Base-by-base conservation (phyloP, 2,888 invertebrate species). In the Notodonta dromedarius region DNA sequence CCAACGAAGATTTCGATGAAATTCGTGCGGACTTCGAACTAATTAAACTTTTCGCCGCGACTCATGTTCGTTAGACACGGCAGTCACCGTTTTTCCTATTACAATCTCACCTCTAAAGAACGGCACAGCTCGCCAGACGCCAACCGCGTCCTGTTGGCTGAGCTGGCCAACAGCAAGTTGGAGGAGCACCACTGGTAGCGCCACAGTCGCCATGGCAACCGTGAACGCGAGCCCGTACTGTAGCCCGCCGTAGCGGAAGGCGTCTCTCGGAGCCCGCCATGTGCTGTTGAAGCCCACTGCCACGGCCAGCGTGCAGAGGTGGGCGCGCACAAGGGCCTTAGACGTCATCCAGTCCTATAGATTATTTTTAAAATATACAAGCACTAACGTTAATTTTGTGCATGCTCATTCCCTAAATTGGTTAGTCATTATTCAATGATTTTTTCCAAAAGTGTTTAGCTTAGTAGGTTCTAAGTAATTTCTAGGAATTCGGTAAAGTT, bases 101-200 rank as follows among this genome's bases (percentile, higher is more conserved):
- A 42, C 13, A 46, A 12, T 12, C 35, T 79, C 77, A 95, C 96
- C 96, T 94, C 90, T 94, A 77, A 95, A 95, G 75, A 96, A 94
- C 1, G 95, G 96, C 50, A 96, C 95, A 0, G 95, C 95, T 68
- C 94, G 91, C 95, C 95, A 96, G 24, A 95, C 89, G 56, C 95
- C 95, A 6, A 95, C 94, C 24, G 95, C 94, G 40, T 95, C 95
- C 74, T 95, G 95, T 79, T 95, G 95, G 61, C 95, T 95, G 61
- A 96, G 89, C 80, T 95, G 95, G 7, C 95, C 96, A 0, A 95
- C 84, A 0, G 95, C 94, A 24, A 96, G 88, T 82, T 96, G 95
- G 59, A 96, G 86, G 70, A 95, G 90, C 0, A 94, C 87, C n/a
- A 94, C 80, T 0, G 96, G 95, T 46, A 95, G 81, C 4, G 95